Evolutionary conservation across 37 sponge, comb jelly and placozoan species (phyloP).

Genomic region (Aplysina aerophoba): DNA sequence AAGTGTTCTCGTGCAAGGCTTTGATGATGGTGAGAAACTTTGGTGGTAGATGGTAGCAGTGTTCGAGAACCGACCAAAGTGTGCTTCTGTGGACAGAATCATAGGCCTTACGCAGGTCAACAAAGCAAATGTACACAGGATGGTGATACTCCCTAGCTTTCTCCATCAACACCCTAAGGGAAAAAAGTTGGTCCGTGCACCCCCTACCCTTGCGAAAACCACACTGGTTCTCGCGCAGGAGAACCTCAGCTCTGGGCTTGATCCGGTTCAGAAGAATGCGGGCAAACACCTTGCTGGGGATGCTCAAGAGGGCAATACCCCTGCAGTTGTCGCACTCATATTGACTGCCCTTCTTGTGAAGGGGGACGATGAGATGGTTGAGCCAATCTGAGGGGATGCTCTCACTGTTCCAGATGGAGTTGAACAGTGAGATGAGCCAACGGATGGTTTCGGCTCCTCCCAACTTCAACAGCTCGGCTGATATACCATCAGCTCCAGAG

Average conservation of each 20-base stretch:
- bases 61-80: conserved; percentile 1
- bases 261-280: background rate
- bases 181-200: background rate
- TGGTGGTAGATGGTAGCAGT: background rate
- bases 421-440: background rate
- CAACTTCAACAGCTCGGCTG: background rate
- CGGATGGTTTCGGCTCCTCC: background rate
- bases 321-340: background rate
- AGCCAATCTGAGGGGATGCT: background rate
- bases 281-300: conserved; percentile 17
- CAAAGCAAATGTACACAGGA: conserved; percentile 16
- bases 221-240: no score
- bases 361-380: background rate
- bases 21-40: background rate
- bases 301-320: conserved; percentile 7
- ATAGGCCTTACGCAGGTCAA: conserved; percentile 21
- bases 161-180: conserved; percentile 6
- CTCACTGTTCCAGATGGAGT: background rate
- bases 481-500: background rate
- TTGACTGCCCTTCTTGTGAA: conserved; percentile 14
- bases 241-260: conserved; percentile 15
- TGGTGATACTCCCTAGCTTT: conserved; percentile 9
- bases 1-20: background rate
- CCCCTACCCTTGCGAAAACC: background rate
- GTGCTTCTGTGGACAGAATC: background rate